Base-by-base conservation (phyloP, 2,888 invertebrate species). In the Stenolophus ochropezus region DNA sequence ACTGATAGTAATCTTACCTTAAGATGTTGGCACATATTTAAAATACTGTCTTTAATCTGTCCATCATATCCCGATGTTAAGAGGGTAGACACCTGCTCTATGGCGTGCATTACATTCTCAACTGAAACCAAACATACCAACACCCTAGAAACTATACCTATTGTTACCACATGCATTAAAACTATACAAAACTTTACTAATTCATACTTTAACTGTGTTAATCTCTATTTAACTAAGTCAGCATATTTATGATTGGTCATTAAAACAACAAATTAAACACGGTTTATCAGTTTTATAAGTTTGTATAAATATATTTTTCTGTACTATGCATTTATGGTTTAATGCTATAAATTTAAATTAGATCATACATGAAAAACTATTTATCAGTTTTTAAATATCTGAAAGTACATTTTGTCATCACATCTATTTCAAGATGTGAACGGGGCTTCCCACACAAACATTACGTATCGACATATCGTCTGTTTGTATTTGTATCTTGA, bases 31-130 rank as follows among this genome's bases (percentile, higher is more conserved):
- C 95, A 94, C 91, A 96, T 92, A 86, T 94, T 93, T 82, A 94
- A 92, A 86, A 96, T 94, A 87, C 93, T 94, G 87, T 93, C 93
- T 86, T 94, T 93, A 85, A 94, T 91, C 88, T 91, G 91, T 88
- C 94, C 94, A 89, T 93, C 93, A 87, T 93, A 93, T 84, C 94
- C 94, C 86, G 94, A 94, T 88, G 94, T 93, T 88, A 96, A 91
- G 86, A 94, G 92, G 86, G 93, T 92, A 82, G 95, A 94, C 85
- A 96, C 95, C 88, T 93, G 94, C 90, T 96, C 96, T 86, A 95
- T 94, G 87, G 96, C 91, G 88, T 94, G 94, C 89, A 96, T 94
- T 84, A 96, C 91, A 89, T 95, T 95, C 91, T 96, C 95, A 86
- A 95, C 95, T 93, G 91, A 84, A 91, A 92, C 27, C 58, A 47